Conservation (phyloP, 2,113 vertebrate species). For the Petroica traversi region DNA sequence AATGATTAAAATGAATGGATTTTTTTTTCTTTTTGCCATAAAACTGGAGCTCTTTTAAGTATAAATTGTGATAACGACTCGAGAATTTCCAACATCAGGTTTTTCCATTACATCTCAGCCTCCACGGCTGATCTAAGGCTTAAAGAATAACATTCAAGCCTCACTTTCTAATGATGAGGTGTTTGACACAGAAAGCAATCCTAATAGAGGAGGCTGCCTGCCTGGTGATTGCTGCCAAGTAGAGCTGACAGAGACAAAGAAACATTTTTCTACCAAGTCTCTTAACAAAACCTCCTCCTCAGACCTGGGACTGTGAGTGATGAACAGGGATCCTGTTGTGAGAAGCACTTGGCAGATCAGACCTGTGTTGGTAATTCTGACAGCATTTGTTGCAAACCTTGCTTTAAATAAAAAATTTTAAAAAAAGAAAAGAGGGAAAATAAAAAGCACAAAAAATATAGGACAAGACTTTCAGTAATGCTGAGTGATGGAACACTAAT, state of each 20-base stretch:
- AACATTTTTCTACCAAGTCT: background rate
- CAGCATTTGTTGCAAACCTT: background rate
- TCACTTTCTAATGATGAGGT: conserved; percentile 49
- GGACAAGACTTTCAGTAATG: background rate
- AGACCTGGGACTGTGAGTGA: background rate
- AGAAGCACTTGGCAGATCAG: background rate
- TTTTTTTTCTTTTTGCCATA: conserved; percentile 49
- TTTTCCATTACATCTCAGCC: conserved; percentile 67
- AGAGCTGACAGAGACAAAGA: conserved; percentile 14
- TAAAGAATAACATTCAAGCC: conserved; percentile 58
- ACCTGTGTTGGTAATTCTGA: background rate
- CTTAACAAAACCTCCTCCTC: background rate
- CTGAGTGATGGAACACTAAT: background rate
- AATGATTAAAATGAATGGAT: conserved; percentile 59
- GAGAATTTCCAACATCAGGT: conserved; percentile 59
- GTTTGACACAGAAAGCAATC: conserved; percentile 51
- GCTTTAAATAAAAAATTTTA: background rate
- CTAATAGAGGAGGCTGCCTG: conserved; percentile 32
- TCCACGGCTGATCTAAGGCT: conserved; percentile 58
- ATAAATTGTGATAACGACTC: conserved; percentile 67
- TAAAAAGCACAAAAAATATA: background rate
- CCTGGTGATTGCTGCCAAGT: background rate
- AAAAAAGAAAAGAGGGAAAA: accelerated
- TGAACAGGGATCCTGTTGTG: background rate
- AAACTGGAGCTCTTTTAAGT: conserved; percentile 64